phyloP scores from a whole-genome alignment of 2,888 invertebrate species.

The Ophion ellenae region DNA sequence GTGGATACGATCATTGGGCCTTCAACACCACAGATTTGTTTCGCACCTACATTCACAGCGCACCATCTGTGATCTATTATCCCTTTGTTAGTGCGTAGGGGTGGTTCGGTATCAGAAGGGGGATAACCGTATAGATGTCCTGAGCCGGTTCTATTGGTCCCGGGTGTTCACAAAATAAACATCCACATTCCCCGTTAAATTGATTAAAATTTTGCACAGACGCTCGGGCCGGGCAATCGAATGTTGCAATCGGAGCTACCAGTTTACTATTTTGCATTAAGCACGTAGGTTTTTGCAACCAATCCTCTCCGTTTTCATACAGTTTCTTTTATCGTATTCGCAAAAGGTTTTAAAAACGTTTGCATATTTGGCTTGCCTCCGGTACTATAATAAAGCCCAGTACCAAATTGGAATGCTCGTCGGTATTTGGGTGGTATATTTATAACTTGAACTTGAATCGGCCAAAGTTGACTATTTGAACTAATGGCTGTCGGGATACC shows the following conservation, averaged over 20 bases:
- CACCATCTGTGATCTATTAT: conserved; percentile 33
- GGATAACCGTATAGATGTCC: conserved; percentile 14
- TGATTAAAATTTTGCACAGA: conserved; percentile 47
- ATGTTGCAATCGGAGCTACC: conserved; percentile 29
- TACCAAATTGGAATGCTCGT: no score
- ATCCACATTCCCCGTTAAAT: conserved; percentile 54
- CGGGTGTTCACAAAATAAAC: conserved; percentile 48
- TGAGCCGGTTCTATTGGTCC: conserved; percentile 44
- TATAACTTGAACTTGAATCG: no score
- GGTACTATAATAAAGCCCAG: no score
- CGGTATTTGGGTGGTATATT: no score
- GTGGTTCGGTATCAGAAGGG: background rate
- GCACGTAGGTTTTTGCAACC: conserved; percentile 15
- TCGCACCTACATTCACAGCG: background rate
- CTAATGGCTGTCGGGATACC: conserved; percentile 32
- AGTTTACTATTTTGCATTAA: conserved; percentile 16
- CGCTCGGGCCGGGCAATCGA: conserved; percentile 45
- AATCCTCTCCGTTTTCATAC: conserved; percentile 34
- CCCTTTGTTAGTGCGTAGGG: conserved; percentile 22
- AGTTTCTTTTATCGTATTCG: conserved; percentile 22
- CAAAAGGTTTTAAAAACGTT: conserved; percentile 53
- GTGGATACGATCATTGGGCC: no score
- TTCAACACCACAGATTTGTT: no score
- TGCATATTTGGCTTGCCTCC: conserved; percentile 45
- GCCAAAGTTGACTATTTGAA: no score